Base-by-base conservation (phyloP, 2,113 vertebrate genomes). In the Serinus canaria region DNA sequence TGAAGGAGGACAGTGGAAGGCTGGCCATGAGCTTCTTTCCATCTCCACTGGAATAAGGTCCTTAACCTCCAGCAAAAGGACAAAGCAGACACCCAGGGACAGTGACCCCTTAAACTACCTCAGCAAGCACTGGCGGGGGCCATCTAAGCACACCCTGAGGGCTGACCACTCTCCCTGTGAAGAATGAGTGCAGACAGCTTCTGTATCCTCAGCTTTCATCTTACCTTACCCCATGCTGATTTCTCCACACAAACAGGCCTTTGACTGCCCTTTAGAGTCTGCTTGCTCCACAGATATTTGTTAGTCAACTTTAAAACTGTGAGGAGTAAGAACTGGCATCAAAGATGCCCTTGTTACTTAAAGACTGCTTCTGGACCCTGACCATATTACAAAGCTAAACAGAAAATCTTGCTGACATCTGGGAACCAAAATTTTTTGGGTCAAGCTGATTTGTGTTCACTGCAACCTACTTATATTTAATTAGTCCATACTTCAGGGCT, bases 401-500 rank as follows among this genome's bases (percentile, higher is more conserved):
- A 86, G 76, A 94, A 95, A 92, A 81, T 89, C 68, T 81, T 81
- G 52, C 72, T 89, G 88, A 70, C 89, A 64, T 83, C 68, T 89
- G 88, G 90, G 59, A 96, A 92, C 31, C 76, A 89, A 74, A 83
- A 21, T 83, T 96, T 96, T 95, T 95, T 89, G 94, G 90, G 92
- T 95, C 95, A 94, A 70, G 64, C 60, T 83, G 90, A 93, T 83
- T 74, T 89, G 86, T 92, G 81, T 77, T 96, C 91, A 41, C 80
- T 88, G 90, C 91, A 94, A 93, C 96, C 94, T 94, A 95, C 74
- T 92, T 95, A 79, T 24, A 93, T 93, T 94, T 95, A 95, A 96
- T 97, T 94, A 94, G 95, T 75, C 80, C 83, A 72, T 78, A 86
- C 89, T 97, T 77, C 80, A 86, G 68, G 83, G 76, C 68, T 74